phyloP scores from a whole-genome alignment of 2,888 invertebrate genomes.

The Callyntrura guangdongensis region DNA sequence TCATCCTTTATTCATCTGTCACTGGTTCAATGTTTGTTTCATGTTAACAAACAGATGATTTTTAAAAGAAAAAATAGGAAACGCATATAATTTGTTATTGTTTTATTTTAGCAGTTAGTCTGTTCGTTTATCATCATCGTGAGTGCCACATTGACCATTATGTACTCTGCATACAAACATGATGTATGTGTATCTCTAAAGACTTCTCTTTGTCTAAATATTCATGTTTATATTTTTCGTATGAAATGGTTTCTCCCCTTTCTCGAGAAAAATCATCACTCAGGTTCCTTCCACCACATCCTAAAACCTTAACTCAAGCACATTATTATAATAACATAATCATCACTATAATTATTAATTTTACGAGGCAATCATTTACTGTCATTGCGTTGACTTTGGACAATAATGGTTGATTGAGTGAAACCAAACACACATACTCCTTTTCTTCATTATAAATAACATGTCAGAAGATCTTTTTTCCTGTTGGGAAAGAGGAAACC shows the following conservation, averaged over 20 bases:
- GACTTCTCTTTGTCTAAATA: neutral
- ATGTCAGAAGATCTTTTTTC: constrained; percentile 8
- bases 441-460: constrained; percentile 39
- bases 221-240: neutral
- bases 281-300: neutral
- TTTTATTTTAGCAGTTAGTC: constrained; percentile 17
- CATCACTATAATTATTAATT: constrained; percentile 58
- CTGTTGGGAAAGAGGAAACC: constrained; percentile 17
- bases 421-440: constrained; percentile 31
- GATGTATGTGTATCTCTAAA: neutral
- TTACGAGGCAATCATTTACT: constrained; percentile 72
- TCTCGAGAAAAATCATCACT: neutral
- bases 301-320: neutral
- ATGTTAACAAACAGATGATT: constrained; percentile 45
- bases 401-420: constrained; percentile 59
- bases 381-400: constrained; percentile 58
- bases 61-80: constrained; percentile 34
- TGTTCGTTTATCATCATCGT: constrained; percentile 4
- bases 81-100: constrained; percentile 60
- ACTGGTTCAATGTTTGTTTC: neutral
- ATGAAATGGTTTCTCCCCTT: constrained; percentile 1
- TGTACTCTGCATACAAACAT: neutral
- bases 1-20: constrained; percentile 58
- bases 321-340: constrained; percentile 47
- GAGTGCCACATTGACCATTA: neutral